Base-by-base conservation (phyloP, 2,888 invertebrate genomes). In the Drosophila niveifrons region DNA sequence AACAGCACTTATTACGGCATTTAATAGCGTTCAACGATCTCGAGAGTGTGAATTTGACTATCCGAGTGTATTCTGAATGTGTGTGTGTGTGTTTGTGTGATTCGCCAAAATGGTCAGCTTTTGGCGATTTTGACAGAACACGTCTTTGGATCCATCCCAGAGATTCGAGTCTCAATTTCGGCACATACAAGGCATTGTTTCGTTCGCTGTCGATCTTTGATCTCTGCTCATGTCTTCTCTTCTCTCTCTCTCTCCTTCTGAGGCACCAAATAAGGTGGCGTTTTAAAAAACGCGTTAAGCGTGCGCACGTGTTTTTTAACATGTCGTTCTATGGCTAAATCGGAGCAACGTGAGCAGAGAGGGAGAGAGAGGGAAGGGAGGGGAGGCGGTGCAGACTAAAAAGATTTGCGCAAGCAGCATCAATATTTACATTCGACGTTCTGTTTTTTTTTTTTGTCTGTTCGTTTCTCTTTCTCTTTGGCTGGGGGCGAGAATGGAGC, bases 81-180 rank as follows among this genome's bases (percentile, higher is more conserved):
- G 31, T 34, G 34, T 34, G 34, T 34, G 34, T 34, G 2, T 34
- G 11, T n/a, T 2, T 31, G 31, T n/a, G 11, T 4, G 57, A 64
- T 67, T 78, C 70, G 39, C 78, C 65, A 71, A 82, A 78, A 80
- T 82, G 86, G 86, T 78, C 86, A 82, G 86, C 85, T 78, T 85
- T 82, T 62, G 15, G 23, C 36, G 36, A 47, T 55, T 55, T 47
- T 57, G 57, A 57, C 57, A 57, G 52, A 11, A 36, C 36, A n/a
- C 57, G 58, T 52, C 61, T 46, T 62, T 65, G 73, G 68, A 63
- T 68, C 43, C 46, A 46, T 56, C 57, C 46, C 43, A 57, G 62
- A 36, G 34, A 34, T 36, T 56, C 29, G 23, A 29, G 44, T 43
- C 41, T 29, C 52, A 15, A 3, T 23, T 43, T 55, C 55, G 57